Evolutionary conservation across 2,113 vertebrate genomes (phyloP), one percentile per base, ranked within the genome.

Genomic region (Psittacula cyanocephala): DNA sequence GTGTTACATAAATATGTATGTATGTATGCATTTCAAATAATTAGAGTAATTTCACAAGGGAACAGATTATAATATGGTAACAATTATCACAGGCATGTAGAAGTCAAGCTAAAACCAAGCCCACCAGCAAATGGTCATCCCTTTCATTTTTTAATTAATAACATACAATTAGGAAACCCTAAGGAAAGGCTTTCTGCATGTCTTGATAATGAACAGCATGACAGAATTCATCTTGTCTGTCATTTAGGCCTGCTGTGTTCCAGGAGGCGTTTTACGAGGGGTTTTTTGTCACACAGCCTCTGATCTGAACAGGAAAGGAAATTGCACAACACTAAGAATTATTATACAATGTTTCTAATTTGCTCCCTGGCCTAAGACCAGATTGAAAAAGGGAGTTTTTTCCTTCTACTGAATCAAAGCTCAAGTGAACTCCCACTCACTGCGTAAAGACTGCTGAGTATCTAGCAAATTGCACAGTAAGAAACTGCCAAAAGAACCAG

Each of bases 321-420:
- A 91, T 28, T 57, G 53, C 12, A 81, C 17, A 91, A 89, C 33
- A 71, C 41, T 44, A 52, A 49, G 75, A 79, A 55, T 28, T 89
- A 57, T n/a, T 35, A 65, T 18, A 27, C 4, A 16, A 31, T 88
- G 80, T 90, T 96, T 95, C 68, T 75, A 83, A 95, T 95, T 91
- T 90, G 35, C 43, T 90, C 33, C 62, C 80, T 86, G 82, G 79
- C 60, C 43, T 91, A 69, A 15, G n/a, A 82, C 33, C 76, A 91
- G 27, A 63, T 77, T 91, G 60, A 46, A 94, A 91, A 80, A 81
- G 52, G 60, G 76, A n/a, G 18, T 83, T 95, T 93, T 71, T 93
- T 37, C 59, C 71, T 93, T 37, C 50, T 60, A 47, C 24, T 71
- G 71, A 93, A 62, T 83, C 76, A 83, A 95, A 91, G 44, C 18